A percentile compares a stretch with the other conserved stretches of the same genome.
Conservation (phyloP, 2,113 vertebrate genomes). For the Phalacrocorax brasilianus region DNA sequence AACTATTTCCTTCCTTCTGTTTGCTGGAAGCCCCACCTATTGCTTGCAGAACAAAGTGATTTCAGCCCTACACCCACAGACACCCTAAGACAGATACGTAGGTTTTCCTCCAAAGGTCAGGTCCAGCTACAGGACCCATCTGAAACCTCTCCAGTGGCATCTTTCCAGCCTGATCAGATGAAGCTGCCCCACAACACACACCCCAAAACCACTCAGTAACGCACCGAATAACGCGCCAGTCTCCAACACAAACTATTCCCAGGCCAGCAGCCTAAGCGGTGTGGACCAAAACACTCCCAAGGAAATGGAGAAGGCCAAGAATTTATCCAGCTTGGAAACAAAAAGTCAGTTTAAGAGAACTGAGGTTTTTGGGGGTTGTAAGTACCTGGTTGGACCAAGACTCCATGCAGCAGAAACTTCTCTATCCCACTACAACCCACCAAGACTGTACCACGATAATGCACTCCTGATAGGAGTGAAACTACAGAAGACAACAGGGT, state of each 20-base stretch:
- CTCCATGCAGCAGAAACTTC: not conserved
- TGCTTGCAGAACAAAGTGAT: not conserved
- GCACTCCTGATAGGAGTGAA: not conserved
- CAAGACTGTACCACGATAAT: not conserved
- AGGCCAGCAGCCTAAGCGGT: not conserved
- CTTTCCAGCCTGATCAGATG: not conserved
- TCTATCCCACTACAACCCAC: not conserved
- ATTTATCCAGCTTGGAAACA: not conserved
- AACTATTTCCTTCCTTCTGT: not conserved
- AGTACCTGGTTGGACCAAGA: not conserved
- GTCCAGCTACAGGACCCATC: not conserved
- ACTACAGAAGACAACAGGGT: not conserved
- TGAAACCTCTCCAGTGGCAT: not conserved
- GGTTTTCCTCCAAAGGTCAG: not conserved
- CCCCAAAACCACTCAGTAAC: fast-evolving
- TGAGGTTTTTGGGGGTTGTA: fast-evolving
- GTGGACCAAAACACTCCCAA: not conserved
- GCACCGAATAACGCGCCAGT: fast-evolving
- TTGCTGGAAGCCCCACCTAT: not conserved
- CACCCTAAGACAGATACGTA: fast-evolving
- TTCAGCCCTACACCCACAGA: not conserved
- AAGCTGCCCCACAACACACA: not conserved
- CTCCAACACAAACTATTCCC: not conserved
- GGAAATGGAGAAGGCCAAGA: not conserved
- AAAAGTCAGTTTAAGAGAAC: fast-evolving